phyloP scores from a whole-genome alignment of 2,797 vertebrate species.

The Enteromius mattozi region DNA sequence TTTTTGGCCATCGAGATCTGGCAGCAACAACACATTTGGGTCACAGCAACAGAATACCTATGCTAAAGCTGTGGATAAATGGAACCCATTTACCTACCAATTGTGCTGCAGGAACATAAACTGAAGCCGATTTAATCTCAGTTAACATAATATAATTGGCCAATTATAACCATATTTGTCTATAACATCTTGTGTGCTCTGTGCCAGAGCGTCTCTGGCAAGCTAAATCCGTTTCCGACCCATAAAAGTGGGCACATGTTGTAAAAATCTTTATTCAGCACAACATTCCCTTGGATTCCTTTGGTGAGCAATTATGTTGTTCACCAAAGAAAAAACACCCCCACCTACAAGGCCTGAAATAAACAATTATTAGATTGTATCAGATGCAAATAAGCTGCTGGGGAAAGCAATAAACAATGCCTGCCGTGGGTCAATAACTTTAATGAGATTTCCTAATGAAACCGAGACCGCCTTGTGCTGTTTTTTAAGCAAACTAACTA shows the following conservation, averaged over 20 bases:
- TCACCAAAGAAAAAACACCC: neutral
- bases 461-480: neutral
- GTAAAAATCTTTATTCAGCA: conserved; percentile 17
- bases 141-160: neutral
- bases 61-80: no score
- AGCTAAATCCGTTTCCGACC: neutral
- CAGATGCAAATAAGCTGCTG: neutral
- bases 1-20: neutral
- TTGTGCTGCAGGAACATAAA: neutral
- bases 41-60: neutral
- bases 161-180: conserved; percentile 5
- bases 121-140: neutral
- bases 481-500: conserved; percentile 12
- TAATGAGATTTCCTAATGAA: conserved; percentile 35
- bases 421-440: neutral
- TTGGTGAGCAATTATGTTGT: conserved; percentile 1
- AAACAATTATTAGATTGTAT: neutral
- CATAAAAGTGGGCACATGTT: neutral
- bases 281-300: neutral
- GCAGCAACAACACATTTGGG: neutral
- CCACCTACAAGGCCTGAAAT: neutral
- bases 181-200: neutral
- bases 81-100: neutral
- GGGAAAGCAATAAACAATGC: conserved; percentile 6
- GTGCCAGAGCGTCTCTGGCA: neutral